Conservation (phyloP, 2,797 vertebrate genomes). For the Chrosomus eos region DNA sequence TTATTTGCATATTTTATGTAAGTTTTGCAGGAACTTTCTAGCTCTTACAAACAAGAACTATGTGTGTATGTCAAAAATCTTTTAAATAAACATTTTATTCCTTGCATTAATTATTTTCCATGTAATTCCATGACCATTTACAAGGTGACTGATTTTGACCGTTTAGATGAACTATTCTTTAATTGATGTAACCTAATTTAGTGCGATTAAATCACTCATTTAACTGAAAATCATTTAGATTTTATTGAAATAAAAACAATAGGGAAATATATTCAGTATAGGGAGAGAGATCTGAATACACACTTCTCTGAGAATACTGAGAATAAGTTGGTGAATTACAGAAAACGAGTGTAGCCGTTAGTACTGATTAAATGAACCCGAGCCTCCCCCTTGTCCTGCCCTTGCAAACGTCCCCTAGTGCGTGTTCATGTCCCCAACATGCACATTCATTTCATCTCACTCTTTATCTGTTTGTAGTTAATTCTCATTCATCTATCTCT, state of each 20-base stretch:
- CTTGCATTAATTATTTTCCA: background rate
- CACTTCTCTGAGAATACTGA: background rate
- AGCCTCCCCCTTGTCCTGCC: slow-evolving; percentile 10
- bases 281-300: background rate
- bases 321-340: slow-evolving; percentile 43
- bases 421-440: slow-evolving; percentile 10
- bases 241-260: background rate
- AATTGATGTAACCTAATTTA: background rate
- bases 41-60: slow-evolving; percentile 6
- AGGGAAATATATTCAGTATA: background rate
- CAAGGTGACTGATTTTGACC: too few species aligned
- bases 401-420: slow-evolving; percentile 1
- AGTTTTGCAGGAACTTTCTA: background rate
- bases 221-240: background rate
- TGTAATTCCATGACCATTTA: background rate
- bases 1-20: slow-evolving; percentile 6
- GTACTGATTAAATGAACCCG: slow-evolving; percentile 58
- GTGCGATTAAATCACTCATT: background rate
- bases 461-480: slow-evolving; percentile 18
- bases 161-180: too few species aligned
- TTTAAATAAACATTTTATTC: background rate
- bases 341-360: slow-evolving; percentile 63
- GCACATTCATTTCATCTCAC: slow-evolving; percentile 14
- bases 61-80: background rate
- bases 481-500: slow-evolving; percentile 28